phyloP scores from a whole-genome alignment of 1,140 invertebrate genomes.

The Pachypsylla venusta region DNA sequence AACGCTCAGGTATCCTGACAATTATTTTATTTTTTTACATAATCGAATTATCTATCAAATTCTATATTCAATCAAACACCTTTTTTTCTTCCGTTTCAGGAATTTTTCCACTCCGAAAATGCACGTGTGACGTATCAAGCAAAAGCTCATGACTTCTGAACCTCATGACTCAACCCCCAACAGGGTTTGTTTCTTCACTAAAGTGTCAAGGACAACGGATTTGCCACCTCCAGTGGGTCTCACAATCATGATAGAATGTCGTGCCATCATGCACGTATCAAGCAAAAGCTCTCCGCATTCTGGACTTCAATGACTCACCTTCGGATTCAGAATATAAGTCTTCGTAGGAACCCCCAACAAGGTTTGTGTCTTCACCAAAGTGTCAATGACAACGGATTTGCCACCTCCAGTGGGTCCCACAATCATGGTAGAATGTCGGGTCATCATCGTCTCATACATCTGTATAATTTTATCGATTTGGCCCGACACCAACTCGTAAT shows the following conservation, averaged over 20 bases:
- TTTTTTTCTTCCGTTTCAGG: no score
- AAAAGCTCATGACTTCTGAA: no score
- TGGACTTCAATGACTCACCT: slow-evolving; percentile 42
- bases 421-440: slow-evolving; percentile 76
- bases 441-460: slow-evolving; percentile 87
- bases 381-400: slow-evolving; percentile 72
- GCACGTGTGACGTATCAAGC: no score
- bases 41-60: no score
- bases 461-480: slow-evolving; percentile 62
- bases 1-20: no score
- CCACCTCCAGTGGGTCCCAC: slow-evolving; percentile 83
- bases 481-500: slow-evolving; percentile 54
- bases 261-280: slow-evolving; percentile 45
- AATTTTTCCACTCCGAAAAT: no score
- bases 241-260: slow-evolving; percentile 79
- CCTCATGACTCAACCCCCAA: slow-evolving; percentile 35
- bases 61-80: no score
- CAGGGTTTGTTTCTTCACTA: slow-evolving; percentile 55
- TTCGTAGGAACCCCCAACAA: slow-evolving; percentile 58
- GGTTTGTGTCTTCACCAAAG: slow-evolving; percentile 56
- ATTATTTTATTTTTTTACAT: no score
- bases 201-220: slow-evolving; percentile 63
- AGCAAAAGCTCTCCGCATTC: slow-evolving; percentile 18
- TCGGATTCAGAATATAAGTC: slow-evolving; percentile 62
- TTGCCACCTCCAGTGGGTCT: slow-evolving; percentile 85